Percentiles rank a stretch among this genome's conserved stretches.
These are phyloP conservation scores for Rhabdomys dilectus DNA, from an alignment of 2,113 vertebrate species.

Conservation along the genomic window DNA sequence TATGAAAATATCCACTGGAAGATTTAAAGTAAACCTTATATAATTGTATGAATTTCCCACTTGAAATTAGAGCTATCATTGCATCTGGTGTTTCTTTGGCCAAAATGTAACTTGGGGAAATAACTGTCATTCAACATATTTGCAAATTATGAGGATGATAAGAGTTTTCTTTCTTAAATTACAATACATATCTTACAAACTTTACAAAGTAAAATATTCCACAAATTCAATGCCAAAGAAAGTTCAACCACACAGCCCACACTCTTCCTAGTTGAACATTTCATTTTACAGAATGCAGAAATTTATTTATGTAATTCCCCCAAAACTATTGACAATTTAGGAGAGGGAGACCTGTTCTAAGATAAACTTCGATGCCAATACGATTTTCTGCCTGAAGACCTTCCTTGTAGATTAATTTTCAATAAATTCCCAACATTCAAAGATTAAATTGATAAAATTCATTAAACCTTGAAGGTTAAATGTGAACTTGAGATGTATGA, in stretches of 20 bases:
- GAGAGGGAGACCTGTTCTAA: background rate
- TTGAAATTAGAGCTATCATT: background rate
- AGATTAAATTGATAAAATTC: conserved; percentile 33
- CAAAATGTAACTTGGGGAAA: background rate
- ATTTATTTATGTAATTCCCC: background rate
- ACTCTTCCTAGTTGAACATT: background rate
- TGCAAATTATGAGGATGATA: background rate
- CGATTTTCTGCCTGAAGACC: background rate
- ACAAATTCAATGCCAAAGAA: conserved; percentile 7
- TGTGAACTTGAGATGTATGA: background rate
- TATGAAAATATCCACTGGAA: conserved; percentile 1
- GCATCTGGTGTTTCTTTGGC: background rate
- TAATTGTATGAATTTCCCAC: background rate
- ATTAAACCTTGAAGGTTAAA: conserved; percentile 23
- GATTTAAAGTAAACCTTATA: background rate
- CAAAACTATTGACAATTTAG: background rate
- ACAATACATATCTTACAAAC: background rate
- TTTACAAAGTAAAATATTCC: background rate
- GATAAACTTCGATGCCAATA: background rate
- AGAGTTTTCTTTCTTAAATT: background rate
- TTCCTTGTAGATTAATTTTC: conserved; percentile 12
- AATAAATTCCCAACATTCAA: conserved; percentile 38
- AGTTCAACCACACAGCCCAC: background rate
- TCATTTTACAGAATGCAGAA: background rate
- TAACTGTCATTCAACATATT: background rate